Percentiles rank a stretch among this genome's conserved stretches.
These are phyloP conservation scores for Capitella teleta DNA, from an alignment of 1,140 invertebrate genomes.

Conservation along the genomic window DNA sequence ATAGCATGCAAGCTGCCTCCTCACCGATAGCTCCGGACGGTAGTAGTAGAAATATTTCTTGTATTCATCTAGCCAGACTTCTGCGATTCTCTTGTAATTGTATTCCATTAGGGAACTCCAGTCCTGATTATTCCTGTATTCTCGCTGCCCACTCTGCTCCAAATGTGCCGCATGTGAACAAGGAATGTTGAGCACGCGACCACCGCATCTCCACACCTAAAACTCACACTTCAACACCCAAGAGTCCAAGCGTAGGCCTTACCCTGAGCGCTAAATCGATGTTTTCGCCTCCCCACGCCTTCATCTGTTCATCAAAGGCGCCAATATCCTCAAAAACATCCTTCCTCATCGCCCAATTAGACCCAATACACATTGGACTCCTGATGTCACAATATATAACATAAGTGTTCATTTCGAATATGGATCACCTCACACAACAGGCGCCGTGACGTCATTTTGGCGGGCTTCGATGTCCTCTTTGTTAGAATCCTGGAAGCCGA, in stretches of 20 bases:
- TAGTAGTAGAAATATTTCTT: slow-evolving; percentile 40
- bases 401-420: neutral
- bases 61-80: slow-evolving; percentile 73
- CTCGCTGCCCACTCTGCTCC: neutral
- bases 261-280: slow-evolving; percentile 9
- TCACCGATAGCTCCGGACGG: too few relatives aligned
- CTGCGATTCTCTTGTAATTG: slow-evolving; percentile 32
- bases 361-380: neutral
- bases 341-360: slow-evolving; percentile 59
- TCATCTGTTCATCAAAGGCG: slow-evolving; percentile 76
- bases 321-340: slow-evolving; percentile 82
- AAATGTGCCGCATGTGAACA: slow-evolving; percentile 5
- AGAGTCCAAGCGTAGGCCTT: neutral
- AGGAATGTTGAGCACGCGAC: slow-evolving; percentile 6
- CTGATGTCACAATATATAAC: neutral
- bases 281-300: slow-evolving; percentile 55
- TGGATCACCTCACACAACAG: neutral
- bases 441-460: neutral
- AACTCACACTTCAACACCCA: neutral
- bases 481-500: neutral
- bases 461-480: neutral
- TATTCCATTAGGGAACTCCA: slow-evolving; percentile 15
- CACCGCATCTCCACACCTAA: slow-evolving; percentile 2
- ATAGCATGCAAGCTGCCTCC: too few relatives aligned
- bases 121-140: neutral